Conservation (phyloP, 2,797 vertebrate species). For the Champsocephalus gunnari region DNA sequence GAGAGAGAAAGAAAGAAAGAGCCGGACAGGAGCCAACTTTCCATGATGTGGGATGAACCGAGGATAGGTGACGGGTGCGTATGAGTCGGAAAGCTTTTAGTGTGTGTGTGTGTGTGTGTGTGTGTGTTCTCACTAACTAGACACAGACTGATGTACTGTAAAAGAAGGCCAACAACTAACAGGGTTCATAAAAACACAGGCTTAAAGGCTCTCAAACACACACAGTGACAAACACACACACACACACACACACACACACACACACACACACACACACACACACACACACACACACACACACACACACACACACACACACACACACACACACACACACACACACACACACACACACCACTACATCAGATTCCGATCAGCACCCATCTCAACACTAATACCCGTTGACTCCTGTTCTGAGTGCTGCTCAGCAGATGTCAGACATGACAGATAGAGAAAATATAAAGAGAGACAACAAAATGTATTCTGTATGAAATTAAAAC, state of each 20-base stretch:
- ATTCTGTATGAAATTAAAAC: not conserved
- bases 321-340: too few species aligned
- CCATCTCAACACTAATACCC: constrained; percentile 46
- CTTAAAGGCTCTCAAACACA: constrained; percentile 32
- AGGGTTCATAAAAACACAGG: constrained; percentile 84
- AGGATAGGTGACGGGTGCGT: constrained; percentile 78
- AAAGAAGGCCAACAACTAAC: constrained; percentile 83
- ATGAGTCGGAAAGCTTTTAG: constrained; percentile 64
- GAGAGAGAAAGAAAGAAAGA: constrained; percentile 53
- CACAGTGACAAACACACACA: constrained; percentile 34
- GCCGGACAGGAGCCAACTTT: constrained; percentile 87
- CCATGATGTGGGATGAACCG: constrained; percentile 91
- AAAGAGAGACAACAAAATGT: not conserved
- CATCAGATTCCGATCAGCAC: constrained; percentile 68
- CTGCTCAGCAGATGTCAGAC: constrained; percentile 70
- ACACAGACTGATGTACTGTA: constrained; percentile 69
- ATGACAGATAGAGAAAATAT: not conserved
- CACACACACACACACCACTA: not conserved
- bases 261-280: constrained; percentile 2
- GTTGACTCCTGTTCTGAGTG: constrained; percentile 64
- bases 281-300: constrained; percentile 39
- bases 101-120: constrained; percentile 1
- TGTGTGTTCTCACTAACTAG: constrained; percentile 72
- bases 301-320: constrained; percentile 6
- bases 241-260: constrained; percentile 28